A percentile compares a stretch with the other conserved stretches of the same genome.
These are phyloP conservation scores for Capreolus pygargus DNA, from an alignment of 2,113 vertebrate genomes.

Conservation along the genomic window DNA sequence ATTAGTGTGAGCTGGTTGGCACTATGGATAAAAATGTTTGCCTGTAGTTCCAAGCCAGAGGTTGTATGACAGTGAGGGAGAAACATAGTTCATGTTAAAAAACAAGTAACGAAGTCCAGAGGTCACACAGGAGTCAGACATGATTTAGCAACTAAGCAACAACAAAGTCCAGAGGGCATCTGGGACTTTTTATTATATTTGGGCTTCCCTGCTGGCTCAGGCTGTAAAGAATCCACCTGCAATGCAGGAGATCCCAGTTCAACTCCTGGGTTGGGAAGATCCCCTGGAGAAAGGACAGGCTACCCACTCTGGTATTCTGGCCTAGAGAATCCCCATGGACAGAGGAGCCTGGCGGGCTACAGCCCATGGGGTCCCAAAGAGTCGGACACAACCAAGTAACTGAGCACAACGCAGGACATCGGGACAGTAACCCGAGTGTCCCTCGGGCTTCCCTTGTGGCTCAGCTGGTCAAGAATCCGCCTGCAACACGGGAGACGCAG, in stretches of 20 bases:
- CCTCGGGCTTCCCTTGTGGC: background rate
- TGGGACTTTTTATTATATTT: background rate
- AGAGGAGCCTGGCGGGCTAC: background rate
- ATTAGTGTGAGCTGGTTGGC: background rate
- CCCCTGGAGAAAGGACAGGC: background rate
- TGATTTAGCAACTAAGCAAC: background rate
- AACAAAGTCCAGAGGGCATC: background rate
- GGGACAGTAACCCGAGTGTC: rapidly evolving
- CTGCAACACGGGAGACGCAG: background rate
- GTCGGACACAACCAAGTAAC: background rate
- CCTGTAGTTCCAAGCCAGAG: background rate
- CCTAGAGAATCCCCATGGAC: background rate
- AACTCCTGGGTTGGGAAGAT: background rate
- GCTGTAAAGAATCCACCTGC: background rate
- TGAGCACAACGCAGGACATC: background rate
- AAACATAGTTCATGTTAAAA: background rate
- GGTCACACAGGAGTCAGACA: background rate
- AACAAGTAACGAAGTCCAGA: background rate
- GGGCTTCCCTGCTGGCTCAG: background rate
- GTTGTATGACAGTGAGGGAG: background rate
- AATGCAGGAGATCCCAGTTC: background rate
- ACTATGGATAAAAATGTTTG: background rate
- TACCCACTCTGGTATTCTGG: background rate
- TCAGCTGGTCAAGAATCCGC: background rate
- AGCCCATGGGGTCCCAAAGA: background rate